phyloP scores from a whole-genome alignment of 2,797 vertebrate genomes.

The Okamejei kenojei region DNA sequence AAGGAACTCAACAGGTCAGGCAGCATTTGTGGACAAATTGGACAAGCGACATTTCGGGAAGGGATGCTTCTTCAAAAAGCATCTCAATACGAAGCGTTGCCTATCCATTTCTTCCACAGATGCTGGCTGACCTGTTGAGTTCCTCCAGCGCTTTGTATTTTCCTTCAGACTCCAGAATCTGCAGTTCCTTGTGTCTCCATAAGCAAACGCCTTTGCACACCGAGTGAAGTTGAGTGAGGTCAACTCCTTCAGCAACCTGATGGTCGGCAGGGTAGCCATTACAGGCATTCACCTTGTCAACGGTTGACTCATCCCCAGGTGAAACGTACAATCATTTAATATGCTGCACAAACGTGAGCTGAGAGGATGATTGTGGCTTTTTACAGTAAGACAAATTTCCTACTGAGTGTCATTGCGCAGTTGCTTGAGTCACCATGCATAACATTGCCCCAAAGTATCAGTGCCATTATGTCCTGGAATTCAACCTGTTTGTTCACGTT shows the following conservation, averaged over 20 bases:
- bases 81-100: no score
- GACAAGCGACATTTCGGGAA: no score
- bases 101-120: no score
- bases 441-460: neutral
- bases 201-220: neutral
- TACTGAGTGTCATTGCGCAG: neutral
- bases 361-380: neutral
- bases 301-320: neutral
- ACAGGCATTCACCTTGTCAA: neutral
- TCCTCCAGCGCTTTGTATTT: no score
- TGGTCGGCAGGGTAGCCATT: neutral
- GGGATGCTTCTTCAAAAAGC: no score
- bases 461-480: neutral
- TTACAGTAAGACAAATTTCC: neutral
- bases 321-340: neutral
- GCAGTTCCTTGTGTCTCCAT: no score
- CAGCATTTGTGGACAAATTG: no score
- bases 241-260: neutral
- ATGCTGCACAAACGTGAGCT: neutral
- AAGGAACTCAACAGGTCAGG: no score
- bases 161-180: no score
- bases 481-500: neutral
- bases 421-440: neutral
- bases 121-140: no score
- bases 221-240: neutral